Evolutionary conservation across 2,888 invertebrate genomes (phyloP).

Genomic region (Scaptomyza caliginosa): DNA sequence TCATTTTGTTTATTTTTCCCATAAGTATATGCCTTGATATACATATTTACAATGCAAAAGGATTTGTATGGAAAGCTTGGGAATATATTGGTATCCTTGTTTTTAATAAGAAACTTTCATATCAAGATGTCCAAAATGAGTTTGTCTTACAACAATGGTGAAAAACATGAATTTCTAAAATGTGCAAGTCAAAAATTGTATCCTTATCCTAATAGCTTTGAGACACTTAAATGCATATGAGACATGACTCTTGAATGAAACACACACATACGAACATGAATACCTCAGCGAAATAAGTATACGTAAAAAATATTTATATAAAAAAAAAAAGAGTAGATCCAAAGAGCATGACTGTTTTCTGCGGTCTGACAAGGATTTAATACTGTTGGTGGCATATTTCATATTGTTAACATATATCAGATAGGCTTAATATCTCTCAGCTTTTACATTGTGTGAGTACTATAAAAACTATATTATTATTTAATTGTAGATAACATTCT

Average conservation of each 20-base stretch:
- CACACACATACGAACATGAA: constrained; percentile 3
- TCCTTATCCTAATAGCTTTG: constrained; percentile 28
- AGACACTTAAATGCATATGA: constrained; percentile 28
- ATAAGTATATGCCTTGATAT: constrained; percentile 3
- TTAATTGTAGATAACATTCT: neutral
- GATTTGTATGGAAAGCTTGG: constrained; percentile 1
- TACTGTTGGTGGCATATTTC: neutral
- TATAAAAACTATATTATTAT: neutral
- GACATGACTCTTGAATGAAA: constrained; percentile 10
- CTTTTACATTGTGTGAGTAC: neutral
- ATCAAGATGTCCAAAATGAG: constrained; percentile 19
- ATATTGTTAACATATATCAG: neutral
- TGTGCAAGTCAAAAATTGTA: constrained; percentile 19
- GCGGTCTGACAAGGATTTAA: neutral
- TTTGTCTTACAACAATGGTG: constrained; percentile 13
- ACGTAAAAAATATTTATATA: neutral
- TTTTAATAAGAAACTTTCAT: constrained; percentile 10
- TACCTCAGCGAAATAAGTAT: constrained; percentile 15
- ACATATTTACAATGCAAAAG: constrained; percentile 3
- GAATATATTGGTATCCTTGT: constrained; percentile 7
- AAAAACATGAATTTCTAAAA: constrained; percentile 16
- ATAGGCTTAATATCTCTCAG: neutral
- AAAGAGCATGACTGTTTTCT: neutral
- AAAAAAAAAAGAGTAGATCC: neutral
- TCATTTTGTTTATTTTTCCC: neutral